Evolutionary conservation across 1,140 invertebrate species (phyloP), one percentile per base, ranked within the genome.

Genomic region (Lepidurus packardi): DNA sequence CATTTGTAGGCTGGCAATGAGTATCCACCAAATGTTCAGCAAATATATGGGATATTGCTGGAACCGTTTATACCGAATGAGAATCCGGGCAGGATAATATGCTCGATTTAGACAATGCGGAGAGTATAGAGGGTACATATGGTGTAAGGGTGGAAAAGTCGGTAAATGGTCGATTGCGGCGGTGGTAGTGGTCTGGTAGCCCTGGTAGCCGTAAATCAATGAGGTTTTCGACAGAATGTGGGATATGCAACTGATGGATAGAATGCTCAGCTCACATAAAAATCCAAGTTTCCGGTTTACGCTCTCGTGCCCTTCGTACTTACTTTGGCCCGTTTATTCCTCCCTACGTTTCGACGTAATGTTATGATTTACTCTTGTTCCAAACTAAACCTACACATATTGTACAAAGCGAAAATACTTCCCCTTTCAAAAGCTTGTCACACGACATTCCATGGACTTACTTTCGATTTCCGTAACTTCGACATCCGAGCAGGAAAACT

Each of bases 151-250:
- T 65, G 6, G 21, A 65, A 65, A 65, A 65, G 21, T 65, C 53
- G 53, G 53, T 65, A 65, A 11, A 65, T 65, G n/a, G 53, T 65
- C 53, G 53, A 65, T 65, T 65, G 53, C 53, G 53, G 53, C 21
- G 21, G 53, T 65, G 53, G 53, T 65, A 65, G 53, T 65, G 53
- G 53, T 65, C 53, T 65, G 21, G 13, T n/a, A 21, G 53, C 5
- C 53, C n/a, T n/a, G n/a, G n/a, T n/a, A n/a, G n/a, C n/a, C 53
- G 53, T 65, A 65, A 65, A 65, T 65, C 53, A 65, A 65, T 65
- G 53, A 21, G 53, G 53, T 65, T 21, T 65, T 65, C 53, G 53
- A 65, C 53, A 65, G 16, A 65, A 21, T 65, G 53, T 65, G 53
- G 53, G 53, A 65, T n/a, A 65, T 65, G 53, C 6, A 65, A 13